Conservation (phyloP, 2,888 invertebrate genomes). For the Drosophila maculinotata region DNA sequence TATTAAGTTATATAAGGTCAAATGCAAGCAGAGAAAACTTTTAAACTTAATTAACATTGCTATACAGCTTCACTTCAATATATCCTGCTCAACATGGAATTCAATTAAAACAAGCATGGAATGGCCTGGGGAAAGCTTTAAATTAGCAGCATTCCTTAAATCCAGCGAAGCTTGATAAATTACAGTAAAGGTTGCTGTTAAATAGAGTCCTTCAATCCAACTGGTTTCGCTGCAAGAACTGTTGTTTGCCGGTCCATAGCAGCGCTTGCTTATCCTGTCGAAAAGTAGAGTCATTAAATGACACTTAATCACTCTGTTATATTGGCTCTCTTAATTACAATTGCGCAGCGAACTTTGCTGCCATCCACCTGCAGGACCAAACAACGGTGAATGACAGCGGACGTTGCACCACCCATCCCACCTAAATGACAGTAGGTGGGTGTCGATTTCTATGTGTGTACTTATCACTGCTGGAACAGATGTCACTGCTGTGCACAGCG, state of each 20-base stretch:
- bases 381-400: conserved; percentile 14
- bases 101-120: not conserved
- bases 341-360: conserved; percentile 4
- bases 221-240: not conserved
- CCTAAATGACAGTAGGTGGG: too few species aligned
- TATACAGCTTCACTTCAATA: not conserved
- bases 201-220: not conserved
- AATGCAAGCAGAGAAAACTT: conserved; percentile 3
- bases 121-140: not conserved
- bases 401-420: conserved; percentile 9
- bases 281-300: conserved; percentile 57
- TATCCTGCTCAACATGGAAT: not conserved
- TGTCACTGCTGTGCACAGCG: conserved; percentile 22
- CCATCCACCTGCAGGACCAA: conserved; percentile 9
- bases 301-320: conserved; percentile 60
- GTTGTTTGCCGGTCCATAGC: conserved; percentile 10
- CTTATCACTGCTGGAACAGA: conserved; percentile 14
- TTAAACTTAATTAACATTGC: conserved; percentile 9
- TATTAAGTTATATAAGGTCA: not conserved
- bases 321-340: conserved; percentile 32
- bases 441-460: too few species aligned
- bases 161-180: not conserved
- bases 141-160: conserved; percentile 2
- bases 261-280: conserved; percentile 16
- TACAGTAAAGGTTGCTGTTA: conserved; percentile 2